These are phyloP conservation scores for Steromphala cineraria DNA, from an alignment of 2,888 invertebrate species.

Conservation along the genomic window DNA sequence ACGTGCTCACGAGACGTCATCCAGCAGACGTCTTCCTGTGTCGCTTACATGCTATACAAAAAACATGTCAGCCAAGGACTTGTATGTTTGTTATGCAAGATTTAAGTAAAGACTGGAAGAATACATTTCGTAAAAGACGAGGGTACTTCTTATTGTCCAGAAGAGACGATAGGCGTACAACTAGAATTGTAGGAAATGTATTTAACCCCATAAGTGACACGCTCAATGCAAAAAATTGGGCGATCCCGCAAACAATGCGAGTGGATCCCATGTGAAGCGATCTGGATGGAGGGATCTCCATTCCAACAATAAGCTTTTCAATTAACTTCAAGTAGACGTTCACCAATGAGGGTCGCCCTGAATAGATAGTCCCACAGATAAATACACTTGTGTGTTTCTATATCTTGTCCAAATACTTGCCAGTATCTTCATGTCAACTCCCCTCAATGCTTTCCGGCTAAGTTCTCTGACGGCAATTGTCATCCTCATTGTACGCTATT, in stretches of 20 bases:
- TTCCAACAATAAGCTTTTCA: slow-evolving; percentile 9
- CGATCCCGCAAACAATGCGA: slow-evolving; percentile 1
- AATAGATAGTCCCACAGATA: slow-evolving; percentile 12
- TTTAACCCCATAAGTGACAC: slow-evolving; percentile 13
- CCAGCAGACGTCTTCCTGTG: slow-evolving; percentile 7
- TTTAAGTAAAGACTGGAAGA: not conserved
- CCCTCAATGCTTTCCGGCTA: not conserved
- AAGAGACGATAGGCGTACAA: not conserved
- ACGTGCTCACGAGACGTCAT: slow-evolving; percentile 17
- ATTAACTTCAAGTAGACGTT: slow-evolving; percentile 17
- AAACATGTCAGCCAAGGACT: slow-evolving; percentile 11
- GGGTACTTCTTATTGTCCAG: not conserved
- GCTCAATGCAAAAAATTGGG: slow-evolving; percentile 14
- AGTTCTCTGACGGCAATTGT: slow-evolving; percentile 11
- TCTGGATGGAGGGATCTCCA: not conserved
- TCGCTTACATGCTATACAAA: slow-evolving; percentile 11
- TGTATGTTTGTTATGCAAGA: slow-evolving; percentile 19
- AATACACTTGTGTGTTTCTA: slow-evolving; percentile 14
- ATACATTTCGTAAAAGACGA: not conserved
- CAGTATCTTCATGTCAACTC: not conserved
- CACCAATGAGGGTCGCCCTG: not conserved
- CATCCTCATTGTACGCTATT: slow-evolving; percentile 1
- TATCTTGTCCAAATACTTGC: slow-evolving; percentile 17
- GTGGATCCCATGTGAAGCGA: slow-evolving; percentile 7
- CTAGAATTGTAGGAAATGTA: not conserved